Evolutionary conservation across 2,113 vertebrate species (phyloP).

Genomic region (Scopus umbretta): DNA sequence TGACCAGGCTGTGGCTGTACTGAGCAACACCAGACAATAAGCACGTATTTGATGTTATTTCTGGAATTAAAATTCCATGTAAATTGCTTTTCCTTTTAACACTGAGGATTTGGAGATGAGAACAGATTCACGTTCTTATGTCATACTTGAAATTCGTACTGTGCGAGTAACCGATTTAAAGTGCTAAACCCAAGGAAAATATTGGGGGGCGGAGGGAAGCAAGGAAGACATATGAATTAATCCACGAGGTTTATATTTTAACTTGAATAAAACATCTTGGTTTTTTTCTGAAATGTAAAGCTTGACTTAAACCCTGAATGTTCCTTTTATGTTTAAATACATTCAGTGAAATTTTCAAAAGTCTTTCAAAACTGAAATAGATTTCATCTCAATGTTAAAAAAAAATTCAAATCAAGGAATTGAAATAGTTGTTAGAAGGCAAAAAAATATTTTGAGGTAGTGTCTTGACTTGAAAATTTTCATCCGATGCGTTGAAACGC

Average conservation of each 20-base stretch:
- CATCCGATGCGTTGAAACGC: background rate
- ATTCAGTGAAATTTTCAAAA: background rate
- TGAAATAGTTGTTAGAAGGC: background rate
- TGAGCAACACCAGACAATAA: background rate
- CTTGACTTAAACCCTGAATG: background rate
- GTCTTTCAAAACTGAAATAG: background rate
- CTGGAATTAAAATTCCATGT: background rate
- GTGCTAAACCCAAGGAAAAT: background rate
- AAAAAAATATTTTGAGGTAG: background rate
- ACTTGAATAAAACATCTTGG: background rate
- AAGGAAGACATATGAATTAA: background rate
- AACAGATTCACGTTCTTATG: background rate
- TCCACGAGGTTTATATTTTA: background rate
- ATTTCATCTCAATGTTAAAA: background rate
- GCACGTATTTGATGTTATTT: background rate
- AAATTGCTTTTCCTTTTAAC: background rate
- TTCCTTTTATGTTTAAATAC: background rate
- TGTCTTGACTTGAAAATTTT: background rate
- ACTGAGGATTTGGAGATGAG: background rate
- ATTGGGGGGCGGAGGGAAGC: rapidly evolving
- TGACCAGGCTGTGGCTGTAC: background rate
- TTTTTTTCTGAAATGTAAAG: background rate
- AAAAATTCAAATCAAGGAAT: background rate
- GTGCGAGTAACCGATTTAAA: background rate
- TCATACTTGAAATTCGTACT: background rate